Evolutionary conservation across 2,797 vertebrate genomes (phyloP).

Genomic region (Hippopotamyrus pictus): DNA sequence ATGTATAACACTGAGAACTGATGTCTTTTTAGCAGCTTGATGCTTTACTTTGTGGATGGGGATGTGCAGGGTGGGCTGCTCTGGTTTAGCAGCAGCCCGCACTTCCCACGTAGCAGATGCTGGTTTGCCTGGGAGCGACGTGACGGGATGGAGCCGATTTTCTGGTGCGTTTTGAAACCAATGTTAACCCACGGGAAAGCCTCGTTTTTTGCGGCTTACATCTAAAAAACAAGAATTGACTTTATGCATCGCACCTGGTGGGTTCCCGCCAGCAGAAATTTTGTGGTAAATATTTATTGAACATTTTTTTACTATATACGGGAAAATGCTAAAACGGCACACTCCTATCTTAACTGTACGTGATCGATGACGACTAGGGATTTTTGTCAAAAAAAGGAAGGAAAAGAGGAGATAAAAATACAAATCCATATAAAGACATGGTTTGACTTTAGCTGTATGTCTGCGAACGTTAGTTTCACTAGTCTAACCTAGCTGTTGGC

Average conservation of each 20-base stretch:
- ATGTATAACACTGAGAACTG: neutral
- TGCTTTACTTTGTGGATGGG: neutral
- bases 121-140: neutral
- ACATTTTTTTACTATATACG: neutral
- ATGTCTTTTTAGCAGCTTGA: neutral
- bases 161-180: neutral
- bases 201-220: neutral
- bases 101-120: neutral
- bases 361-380: neutral
- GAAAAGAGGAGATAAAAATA: neutral
- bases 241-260: neutral
- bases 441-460: neutral
- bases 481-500: neutral
- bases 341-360: neutral
- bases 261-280: neutral
- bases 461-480: neutral
- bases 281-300: neutral
- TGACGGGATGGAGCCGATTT: neutral
- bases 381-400: neutral
- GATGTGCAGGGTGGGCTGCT: neutral
- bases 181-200: neutral
- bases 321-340: neutral
- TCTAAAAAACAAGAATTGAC: neutral
- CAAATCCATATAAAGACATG: neutral
- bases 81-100: neutral